A percentile compares a stretch with the other conserved stretches of the same genome.
phyloP scores from a whole-genome alignment of 2,888 invertebrate genomes.

The Ligdia adustata region DNA sequence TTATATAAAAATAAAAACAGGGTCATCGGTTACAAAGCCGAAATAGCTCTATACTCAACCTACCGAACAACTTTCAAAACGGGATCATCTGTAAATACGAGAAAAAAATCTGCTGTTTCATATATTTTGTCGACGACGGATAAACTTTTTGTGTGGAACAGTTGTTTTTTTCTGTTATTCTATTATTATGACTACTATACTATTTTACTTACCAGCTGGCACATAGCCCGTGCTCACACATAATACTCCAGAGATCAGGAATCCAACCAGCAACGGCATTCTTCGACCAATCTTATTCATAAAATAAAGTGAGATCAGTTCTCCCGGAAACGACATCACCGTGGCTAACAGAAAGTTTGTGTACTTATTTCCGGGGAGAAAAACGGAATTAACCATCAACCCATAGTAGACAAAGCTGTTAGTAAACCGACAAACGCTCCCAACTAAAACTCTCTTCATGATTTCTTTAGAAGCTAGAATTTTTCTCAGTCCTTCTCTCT shows the following conservation, averaged over 20 bases:
- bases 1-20: neutral
- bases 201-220: constrained; percentile 59
- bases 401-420: constrained; percentile 69
- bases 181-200: too few relatives aligned
- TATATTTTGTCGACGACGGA: too few relatives aligned
- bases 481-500: constrained; percentile 52
- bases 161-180: too few relatives aligned
- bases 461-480: constrained; percentile 60
- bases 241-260: constrained; percentile 51
- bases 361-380: constrained; percentile 68
- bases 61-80: too few relatives aligned
- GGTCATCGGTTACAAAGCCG: too few relatives aligned
- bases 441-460: constrained; percentile 54
- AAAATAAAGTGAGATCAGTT: constrained; percentile 58
- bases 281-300: constrained; percentile 70
- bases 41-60: too few relatives aligned
- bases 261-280: constrained; percentile 58
- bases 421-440: constrained; percentile 55
- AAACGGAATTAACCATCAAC: constrained; percentile 66
- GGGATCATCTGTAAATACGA: too few relatives aligned
- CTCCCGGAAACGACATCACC: constrained; percentile 71
- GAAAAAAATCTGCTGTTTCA: too few relatives aligned
- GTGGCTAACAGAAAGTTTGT: constrained; percentile 65
- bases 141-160: too few relatives aligned
- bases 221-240: constrained; percentile 56